phyloP scores from a whole-genome alignment of 2,888 invertebrate species.

The Hydrotaea diabolus region DNA sequence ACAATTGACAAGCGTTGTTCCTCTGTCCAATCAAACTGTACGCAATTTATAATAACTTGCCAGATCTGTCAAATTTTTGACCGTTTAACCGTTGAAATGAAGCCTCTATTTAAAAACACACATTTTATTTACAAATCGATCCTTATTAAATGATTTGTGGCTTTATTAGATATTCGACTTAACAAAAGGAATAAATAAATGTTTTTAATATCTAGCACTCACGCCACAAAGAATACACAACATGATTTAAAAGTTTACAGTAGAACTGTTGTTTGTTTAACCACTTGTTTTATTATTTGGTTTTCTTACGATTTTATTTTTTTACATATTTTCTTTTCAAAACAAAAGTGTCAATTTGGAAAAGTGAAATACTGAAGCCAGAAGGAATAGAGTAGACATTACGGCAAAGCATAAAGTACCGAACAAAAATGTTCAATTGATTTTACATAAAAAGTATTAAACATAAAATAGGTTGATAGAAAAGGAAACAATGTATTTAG shows the following conservation, averaged over 20 bases:
- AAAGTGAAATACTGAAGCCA: conserved; percentile 27
- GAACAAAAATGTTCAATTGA: conserved; percentile 27
- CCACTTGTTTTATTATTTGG: conserved; percentile 24
- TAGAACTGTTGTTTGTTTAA: conserved; percentile 55
- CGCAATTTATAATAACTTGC: no score
- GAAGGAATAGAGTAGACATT: conserved; percentile 10
- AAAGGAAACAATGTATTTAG: neutral
- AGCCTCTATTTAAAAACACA: no score
- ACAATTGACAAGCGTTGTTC: no score
- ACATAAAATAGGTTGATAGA: neutral
- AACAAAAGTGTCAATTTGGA: conserved; percentile 36
- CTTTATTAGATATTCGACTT: neutral
- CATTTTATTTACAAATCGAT: no score
- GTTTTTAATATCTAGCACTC: no score
- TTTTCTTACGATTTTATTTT: conserved; percentile 40
- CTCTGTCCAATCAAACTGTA: no score
- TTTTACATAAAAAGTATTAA: neutral
- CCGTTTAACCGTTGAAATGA: no score
- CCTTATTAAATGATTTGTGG: no score
- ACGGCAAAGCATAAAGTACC: conserved; percentile 4
- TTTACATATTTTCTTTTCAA: conserved; percentile 46
- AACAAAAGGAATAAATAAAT: no score
- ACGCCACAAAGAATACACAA: conserved; percentile 15
- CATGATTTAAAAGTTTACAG: conserved; percentile 53
- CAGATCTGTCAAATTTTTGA: no score